Evolutionary conservation across 2,113 vertebrate genomes (phyloP), one percentile per base, ranked within the genome.

Genomic region (Poeciliopsis retropinna): DNA sequence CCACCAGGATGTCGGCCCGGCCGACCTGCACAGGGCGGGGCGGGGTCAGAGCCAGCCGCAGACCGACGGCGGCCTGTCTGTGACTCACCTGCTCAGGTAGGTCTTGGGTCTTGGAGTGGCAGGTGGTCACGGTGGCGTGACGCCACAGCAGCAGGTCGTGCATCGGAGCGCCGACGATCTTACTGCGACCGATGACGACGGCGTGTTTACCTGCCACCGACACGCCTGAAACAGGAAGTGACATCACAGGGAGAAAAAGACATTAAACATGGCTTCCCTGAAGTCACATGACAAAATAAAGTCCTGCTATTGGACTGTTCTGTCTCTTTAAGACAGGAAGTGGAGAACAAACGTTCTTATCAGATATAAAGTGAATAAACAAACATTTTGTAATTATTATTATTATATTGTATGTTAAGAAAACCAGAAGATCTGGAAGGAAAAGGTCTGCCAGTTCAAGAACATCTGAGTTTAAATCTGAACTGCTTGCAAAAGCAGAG

Each of bases 161-260:
- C 97, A 99, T 99, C 0, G 97, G 98, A 65, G 97, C 96, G 0
- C 98, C 98, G 0, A 99, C 97, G 0, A 99, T 98, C 89, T 97
- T 98, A 86, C 98, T 99, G 80, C 97, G 97, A 29, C 97, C 98
- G 0, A 99, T 89, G 79, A 99, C 97, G 0, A 99, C 97, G 0
- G 97, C 98, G 0, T 95, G 95, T 63, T 95, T 96, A 13, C 98
- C 98, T 0, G 89, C 93, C 78, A 99, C 95, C 13, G 95, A 94
- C 47, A 97, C 67, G n/a, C 97, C 97, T 99, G 70, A 15, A 66
- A 81, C 61, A 79, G 72, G 65, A 67, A 75, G 76, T 39, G 34
- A 28, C n/a, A 12, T 65, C 64, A 62, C 25, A n/a, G 9, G 25
- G 7, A 9, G 8, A 9, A 10, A 57, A 57, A n/a, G 51, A 5